Conservation (phyloP, 2,113 vertebrate species). For the Pholis gunnellus region DNA sequence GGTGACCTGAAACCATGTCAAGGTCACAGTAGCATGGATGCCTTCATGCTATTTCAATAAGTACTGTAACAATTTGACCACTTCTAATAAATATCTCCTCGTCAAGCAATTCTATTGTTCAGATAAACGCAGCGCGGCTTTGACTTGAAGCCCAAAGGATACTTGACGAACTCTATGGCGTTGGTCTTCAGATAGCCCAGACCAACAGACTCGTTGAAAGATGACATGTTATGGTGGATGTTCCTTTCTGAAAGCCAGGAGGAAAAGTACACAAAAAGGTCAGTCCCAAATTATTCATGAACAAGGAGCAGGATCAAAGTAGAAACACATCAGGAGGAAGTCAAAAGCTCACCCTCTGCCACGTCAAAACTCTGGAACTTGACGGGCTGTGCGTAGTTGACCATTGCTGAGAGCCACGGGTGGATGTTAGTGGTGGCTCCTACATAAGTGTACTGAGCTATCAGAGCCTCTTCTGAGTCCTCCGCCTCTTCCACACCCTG, state of each 20-base stretch:
- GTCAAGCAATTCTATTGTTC: not conserved
- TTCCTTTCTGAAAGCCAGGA: constrained; percentile 88
- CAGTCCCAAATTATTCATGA: not conserved
- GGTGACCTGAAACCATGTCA: not conserved
- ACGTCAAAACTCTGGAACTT: constrained; percentile 98
- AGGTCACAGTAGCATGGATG: not conserved
- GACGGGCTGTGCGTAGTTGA: constrained; percentile 99
- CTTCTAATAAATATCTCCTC: no score
- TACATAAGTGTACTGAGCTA: constrained; percentile 97
- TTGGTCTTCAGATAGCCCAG: constrained; percentile 99
- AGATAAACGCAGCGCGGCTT: not conserved
- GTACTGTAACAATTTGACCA: not conserved
- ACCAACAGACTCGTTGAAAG: constrained; percentile 97
- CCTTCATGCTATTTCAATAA: not conserved
- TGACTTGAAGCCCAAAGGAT: constrained; percentile 86
- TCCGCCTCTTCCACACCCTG: constrained; percentile 90
- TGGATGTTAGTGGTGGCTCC: constrained; percentile 99
- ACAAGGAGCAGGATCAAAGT: not conserved
- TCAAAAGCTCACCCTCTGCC: constrained; percentile 90
- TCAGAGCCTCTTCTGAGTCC: constrained; percentile 95
- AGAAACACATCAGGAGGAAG: not conserved
- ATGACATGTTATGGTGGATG: constrained; percentile 98
- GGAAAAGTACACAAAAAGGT: not conserved
- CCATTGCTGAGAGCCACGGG: constrained; percentile 96
- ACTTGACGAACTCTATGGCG: constrained; percentile 98